Conservation (phyloP, 2,888 invertebrate species). For the Drosophila tanythrix region DNA sequence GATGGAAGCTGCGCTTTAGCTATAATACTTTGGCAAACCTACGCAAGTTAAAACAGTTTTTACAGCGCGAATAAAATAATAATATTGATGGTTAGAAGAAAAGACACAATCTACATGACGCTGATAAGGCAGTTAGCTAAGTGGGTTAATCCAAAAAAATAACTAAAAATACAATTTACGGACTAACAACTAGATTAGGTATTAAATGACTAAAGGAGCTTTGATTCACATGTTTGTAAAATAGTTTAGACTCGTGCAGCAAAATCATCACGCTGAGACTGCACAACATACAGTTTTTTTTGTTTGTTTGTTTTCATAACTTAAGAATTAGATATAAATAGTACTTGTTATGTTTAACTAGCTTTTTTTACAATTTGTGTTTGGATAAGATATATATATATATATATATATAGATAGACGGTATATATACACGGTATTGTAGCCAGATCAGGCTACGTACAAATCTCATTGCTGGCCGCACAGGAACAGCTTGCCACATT, state of each 20-base stretch:
- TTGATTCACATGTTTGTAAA: constrained; percentile 65
- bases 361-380: constrained; percentile 56
- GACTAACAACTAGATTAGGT: constrained; percentile 58
- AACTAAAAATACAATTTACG: constrained; percentile 64
- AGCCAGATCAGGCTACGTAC: constrained; percentile 74
- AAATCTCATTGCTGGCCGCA: constrained; percentile 74
- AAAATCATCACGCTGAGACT: constrained; percentile 10
- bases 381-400: constrained; percentile 28
- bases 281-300: constrained; percentile 13
- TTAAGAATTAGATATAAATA: constrained; percentile 60
- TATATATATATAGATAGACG: constrained; percentile 45
- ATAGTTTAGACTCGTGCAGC: constrained; percentile 31
- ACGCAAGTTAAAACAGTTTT: constrained; percentile 40
- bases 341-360: constrained; percentile 60
- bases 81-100: constrained; percentile 13
- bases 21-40: constrained; percentile 70
- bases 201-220: constrained; percentile 72
- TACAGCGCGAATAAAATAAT: constrained; percentile 40
- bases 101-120: constrained; percentile 46
- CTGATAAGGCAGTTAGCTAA: constrained; percentile 71
- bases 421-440: constrained; percentile 24
- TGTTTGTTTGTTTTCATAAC: constrained; percentile 11
- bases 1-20: constrained; percentile 35
- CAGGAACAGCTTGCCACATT: constrained; percentile 72
- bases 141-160: constrained; percentile 42